These are phyloP conservation scores for Mustelus asterias DNA, from an alignment of 2,113 vertebrate species.

Conservation along the genomic window DNA sequence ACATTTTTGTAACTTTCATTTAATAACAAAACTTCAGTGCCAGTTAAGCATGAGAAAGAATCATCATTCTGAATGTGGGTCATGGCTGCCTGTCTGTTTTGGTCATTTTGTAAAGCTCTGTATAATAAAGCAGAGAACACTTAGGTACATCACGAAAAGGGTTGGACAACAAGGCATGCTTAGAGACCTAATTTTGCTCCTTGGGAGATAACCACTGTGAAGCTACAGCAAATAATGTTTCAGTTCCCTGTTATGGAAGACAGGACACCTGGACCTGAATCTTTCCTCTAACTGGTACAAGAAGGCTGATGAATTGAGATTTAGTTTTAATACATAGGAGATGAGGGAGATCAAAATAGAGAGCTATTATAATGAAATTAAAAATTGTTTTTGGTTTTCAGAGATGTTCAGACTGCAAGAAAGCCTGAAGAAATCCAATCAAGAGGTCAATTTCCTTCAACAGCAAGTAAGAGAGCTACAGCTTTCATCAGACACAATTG, in stretches of 20 bases:
- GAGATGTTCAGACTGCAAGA: constrained; percentile 58
- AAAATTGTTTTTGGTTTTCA: constrained; percentile 46
- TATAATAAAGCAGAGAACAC: background rate
- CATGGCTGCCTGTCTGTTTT: background rate
- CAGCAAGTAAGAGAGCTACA: constrained; percentile 57
- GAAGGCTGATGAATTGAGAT: background rate
- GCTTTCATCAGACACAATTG: constrained; percentile 47
- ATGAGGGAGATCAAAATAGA: background rate
- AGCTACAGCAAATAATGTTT: background rate
- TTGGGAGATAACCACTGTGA: background rate
- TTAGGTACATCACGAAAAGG: background rate
- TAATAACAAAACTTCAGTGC: background rate
- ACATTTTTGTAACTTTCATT: background rate
- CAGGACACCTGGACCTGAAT: background rate
- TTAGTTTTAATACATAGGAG: background rate
- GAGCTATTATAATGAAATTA: background rate
- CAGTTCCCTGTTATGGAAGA: background rate
- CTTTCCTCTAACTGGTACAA: background rate
- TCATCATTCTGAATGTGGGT: background rate
- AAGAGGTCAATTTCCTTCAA: constrained; percentile 54
- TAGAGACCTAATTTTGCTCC: background rate
- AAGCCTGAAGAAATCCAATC: constrained; percentile 50
- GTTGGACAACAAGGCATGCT: background rate
- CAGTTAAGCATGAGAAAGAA: background rate
- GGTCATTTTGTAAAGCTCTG: background rate